Base-by-base conservation (phyloP, 2,888 invertebrate species). In the Temnothorax unifasciatus region DNA sequence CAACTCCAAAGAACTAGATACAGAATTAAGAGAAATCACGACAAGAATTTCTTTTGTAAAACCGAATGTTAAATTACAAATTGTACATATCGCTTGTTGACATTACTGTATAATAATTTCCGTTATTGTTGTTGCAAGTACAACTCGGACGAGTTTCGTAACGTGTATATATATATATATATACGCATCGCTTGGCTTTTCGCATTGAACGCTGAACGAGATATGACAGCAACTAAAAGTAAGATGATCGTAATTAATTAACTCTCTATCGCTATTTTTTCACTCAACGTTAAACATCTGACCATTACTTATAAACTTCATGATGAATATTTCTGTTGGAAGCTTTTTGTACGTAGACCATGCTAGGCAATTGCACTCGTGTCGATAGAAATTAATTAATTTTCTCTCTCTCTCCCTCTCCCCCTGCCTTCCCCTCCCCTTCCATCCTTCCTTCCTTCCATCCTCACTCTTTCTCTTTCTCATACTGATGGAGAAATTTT, bases 1-100 rank as follows among this genome's bases (percentile, higher is more conserved):
- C 21, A 59, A 75, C n/a, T 75, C 2, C 2, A 8, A 47, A 75
- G 15, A 50, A 63, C 15, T 75, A 75, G 9, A 41, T n/a, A 29
- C 29, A 29, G 6, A 47, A 21, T 47, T 34, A 61, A 21, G n/a
- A 75, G n/a, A 8, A 61, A 50, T 47, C 15, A 13, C 21, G 47
- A 61, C 21, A 41, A 13, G 3, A 29, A 41, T 18, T 61, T 44
- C 1, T 57, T 50, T 18, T 34, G 9, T 75, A 47, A 47, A 34
- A 47, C 61, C 44, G 3, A 52, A 63, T 66, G 52, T 76, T 64
- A 13, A 44, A 25, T 9, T 34, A 9, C n/a, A 71, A 1, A 41
- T 25, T 41, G 18, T 15, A 73, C 15, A 13, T 21, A 18, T 41
- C 2, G 18, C 6, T 71, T 18, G 18, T 71, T 18, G 18, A 25